Percentiles rank a stretch among this genome's conserved stretches.
Evolutionary conservation across 2,888 invertebrate species (phyloP).

Genomic region (Melanostoma mellinum): DNA sequence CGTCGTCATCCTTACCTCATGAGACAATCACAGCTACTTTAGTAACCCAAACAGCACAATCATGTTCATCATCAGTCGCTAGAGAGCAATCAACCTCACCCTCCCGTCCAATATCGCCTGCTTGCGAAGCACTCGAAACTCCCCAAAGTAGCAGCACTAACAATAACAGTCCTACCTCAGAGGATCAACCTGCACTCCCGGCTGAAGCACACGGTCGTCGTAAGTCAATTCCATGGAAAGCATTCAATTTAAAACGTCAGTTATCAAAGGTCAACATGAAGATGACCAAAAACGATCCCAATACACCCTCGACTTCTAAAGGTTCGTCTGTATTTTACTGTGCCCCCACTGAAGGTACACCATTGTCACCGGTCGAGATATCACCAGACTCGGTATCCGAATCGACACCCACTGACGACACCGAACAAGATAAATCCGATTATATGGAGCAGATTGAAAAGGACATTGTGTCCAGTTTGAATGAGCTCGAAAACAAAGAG

Average conservation of each 20-base stretch:
- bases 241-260: conserved; percentile 91
- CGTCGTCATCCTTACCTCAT: conserved; percentile 73
- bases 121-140: conserved; percentile 82
- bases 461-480: conserved; percentile 74
- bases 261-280: conserved; percentile 88
- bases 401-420: conserved; percentile 74
- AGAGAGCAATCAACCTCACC: conserved; percentile 75
- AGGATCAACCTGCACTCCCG: conserved; percentile 74
- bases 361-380: conserved; percentile 78
- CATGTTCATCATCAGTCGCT: conserved; percentile 74
- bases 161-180: conserved; percentile 77
- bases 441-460: conserved; percentile 75
- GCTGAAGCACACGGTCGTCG: conserved; percentile 83
- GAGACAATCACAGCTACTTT: conserved; percentile 73
- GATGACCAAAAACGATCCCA: conserved; percentile 78
- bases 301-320: conserved; percentile 76
- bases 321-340: conserved; percentile 82
- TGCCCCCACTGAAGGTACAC: conserved; percentile 78
- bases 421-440: conserved; percentile 77
- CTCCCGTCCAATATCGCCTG: conserved; percentile 83
- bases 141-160: conserved; percentile 76
- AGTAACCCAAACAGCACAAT: conserved; percentile 71
- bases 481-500: conserved; percentile 74
- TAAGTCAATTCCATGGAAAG: conserved; percentile 88
- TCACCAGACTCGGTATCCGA: conserved; percentile 77